phyloP scores from a whole-genome alignment of 2,113 vertebrate species.

The Crocuta crocuta region DNA sequence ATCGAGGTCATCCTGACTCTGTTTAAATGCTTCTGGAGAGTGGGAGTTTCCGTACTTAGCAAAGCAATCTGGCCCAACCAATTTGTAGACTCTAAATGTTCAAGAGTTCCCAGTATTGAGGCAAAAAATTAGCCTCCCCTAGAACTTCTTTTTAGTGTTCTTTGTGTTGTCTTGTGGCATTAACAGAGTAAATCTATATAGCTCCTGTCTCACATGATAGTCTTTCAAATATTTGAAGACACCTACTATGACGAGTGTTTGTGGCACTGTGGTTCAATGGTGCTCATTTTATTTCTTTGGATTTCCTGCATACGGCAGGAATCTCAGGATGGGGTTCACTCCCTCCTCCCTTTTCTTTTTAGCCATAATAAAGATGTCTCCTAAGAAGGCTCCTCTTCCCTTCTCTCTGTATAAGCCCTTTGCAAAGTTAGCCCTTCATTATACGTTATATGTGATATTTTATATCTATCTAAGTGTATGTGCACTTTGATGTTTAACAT shows the following conservation, averaged over 20 bases:
- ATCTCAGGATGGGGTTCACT: neutral
- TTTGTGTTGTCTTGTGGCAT: constrained; percentile 45
- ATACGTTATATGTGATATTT: neutral
- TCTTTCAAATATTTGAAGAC: constrained; percentile 74
- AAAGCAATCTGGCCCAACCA: neutral
- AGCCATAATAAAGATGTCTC: neutral
- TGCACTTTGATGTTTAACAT: neutral
- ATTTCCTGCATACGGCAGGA: constrained; percentile 51
- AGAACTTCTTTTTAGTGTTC: constrained; percentile 60
- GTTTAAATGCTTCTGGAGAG: neutral
- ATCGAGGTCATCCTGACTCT: neutral
- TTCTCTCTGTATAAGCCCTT: neutral
- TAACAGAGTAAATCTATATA: constrained; percentile 76
- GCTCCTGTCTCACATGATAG: constrained; percentile 62
- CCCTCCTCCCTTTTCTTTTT: neutral
- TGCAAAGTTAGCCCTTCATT: neutral
- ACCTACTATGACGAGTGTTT: constrained; percentile 37
- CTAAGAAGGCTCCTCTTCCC: neutral
- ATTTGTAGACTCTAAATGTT: neutral
- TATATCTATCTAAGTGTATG: neutral
- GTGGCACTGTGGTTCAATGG: constrained; percentile 17
- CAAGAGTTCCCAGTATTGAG: neutral
- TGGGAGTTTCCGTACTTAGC: neutral
- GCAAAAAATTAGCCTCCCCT: neutral
- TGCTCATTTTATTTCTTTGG: constrained; percentile 65